A percentile compares a stretch with the other conserved stretches of the same genome.
These are phyloP conservation scores for Babylonia areolata DNA, from an alignment of 1,140 invertebrate genomes.

Conservation along the genomic window DNA sequence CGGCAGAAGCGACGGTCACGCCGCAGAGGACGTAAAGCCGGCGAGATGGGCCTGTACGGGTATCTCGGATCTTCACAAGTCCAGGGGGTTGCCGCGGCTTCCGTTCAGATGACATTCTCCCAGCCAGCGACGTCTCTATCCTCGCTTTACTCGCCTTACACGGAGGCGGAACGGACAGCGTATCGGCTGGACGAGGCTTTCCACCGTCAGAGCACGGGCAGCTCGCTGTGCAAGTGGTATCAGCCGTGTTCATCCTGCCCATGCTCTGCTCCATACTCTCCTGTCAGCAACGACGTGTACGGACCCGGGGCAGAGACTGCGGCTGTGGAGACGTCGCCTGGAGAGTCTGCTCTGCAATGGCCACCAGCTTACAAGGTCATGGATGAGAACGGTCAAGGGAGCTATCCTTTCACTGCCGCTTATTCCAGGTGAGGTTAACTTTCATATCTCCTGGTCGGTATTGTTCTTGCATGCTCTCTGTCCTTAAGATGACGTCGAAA, in stretches of 20 bases:
- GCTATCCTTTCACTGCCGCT: no score
- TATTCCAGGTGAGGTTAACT: no score
- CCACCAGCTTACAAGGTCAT: no score
- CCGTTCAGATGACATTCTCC: slow-evolving; percentile 28
- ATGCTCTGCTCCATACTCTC: slow-evolving; percentile 42
- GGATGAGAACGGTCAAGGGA: no score
- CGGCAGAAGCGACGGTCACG: slow-evolving; percentile 66
- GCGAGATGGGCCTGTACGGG: slow-evolving; percentile 67
- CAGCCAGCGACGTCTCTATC: slow-evolving; percentile 58
- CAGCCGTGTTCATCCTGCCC: slow-evolving; percentile 55
- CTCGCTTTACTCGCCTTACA: slow-evolving; percentile 71
- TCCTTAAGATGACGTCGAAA: no score
- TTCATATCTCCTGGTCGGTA: no score
- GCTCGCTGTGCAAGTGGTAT: slow-evolving; percentile 73
- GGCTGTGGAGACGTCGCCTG: no score
- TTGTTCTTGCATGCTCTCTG: no score
- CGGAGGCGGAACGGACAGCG: slow-evolving; percentile 69
- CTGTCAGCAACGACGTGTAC: slow-evolving; percentile 59
- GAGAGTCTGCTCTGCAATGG: no score
- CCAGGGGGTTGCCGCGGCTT: no score
- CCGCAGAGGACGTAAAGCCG: slow-evolving; percentile 67
- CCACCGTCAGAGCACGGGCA: slow-evolving; percentile 70
- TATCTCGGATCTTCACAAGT: slow-evolving; percentile 57
- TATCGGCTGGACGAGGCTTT: slow-evolving; percentile 71
- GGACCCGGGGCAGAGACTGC: slow-evolving; percentile 25